A percentile compares a stretch with the other conserved stretches of the same genome.
Evolutionary conservation across 2,888 invertebrate genomes (phyloP).

Genomic region (Sussaba pulchella): DNA sequence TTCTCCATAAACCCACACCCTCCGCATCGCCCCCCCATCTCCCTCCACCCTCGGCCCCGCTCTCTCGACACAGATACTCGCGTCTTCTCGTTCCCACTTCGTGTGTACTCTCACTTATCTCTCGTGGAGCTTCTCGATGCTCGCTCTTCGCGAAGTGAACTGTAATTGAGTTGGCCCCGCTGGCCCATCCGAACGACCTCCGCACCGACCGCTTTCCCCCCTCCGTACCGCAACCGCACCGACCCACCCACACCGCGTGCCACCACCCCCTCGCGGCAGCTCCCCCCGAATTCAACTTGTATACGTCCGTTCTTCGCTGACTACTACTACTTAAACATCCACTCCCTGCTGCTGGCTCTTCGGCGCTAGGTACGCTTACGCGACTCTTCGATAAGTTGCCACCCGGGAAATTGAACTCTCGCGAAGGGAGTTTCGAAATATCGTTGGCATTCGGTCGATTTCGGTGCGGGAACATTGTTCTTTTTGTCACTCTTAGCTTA

Average conservation of each 20-base stretch:
- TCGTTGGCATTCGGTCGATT: too few species aligned
- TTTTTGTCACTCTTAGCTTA: too few species aligned
- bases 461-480: too few species aligned
- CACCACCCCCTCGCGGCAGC: neutral
- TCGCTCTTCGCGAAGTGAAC: constrained; percentile 54
- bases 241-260: constrained; percentile 1
- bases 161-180: constrained; percentile 69
- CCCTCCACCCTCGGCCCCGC: neutral
- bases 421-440: too few species aligned
- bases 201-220: constrained; percentile 55
- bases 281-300: constrained; percentile 1
- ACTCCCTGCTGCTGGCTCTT: too few species aligned
- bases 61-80: constrained; percentile 32
- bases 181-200: constrained; percentile 57
- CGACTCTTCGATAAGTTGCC: neutral
- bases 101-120: constrained; percentile 8
- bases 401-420: too few species aligned
- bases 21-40: neutral
- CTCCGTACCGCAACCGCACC: constrained; percentile 23
- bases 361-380: too few species aligned
- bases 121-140: constrained; percentile 10
- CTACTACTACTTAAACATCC: too few species aligned
- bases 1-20: neutral
- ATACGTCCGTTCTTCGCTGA: neutral
- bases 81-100: neutral